Base-by-base conservation (phyloP, 2,888 invertebrate species). In the Caenorhabditis zanzibari region DNA sequence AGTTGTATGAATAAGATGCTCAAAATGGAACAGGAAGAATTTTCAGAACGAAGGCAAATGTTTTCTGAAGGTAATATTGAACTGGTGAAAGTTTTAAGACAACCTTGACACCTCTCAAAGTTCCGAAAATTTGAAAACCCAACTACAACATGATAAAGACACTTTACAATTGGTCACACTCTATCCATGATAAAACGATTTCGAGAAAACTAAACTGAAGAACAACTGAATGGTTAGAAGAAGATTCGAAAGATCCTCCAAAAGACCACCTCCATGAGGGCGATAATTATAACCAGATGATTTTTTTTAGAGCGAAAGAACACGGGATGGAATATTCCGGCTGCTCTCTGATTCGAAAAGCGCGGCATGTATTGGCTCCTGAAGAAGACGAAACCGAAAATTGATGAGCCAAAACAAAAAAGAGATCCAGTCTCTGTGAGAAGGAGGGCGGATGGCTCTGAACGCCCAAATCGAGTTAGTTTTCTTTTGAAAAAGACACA, bases 401-500 rank as follows among this genome's bases (percentile, higher is more conserved):
- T 71, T 71, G 79, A 79, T 79, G 79, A 79, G 79, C 64, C 79
- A 71, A 63, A 72, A 72, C 79, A 71, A 79, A 79, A 71, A 22
- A 26, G 52, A 77, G 54, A 49, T n/a, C 35, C 47, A 52, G 28
- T 32, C 7, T 38, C 59, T 35, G 61, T 14, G 32, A n/a, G 22
- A 28, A 52, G 44, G 47, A 28, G 56, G 12, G 44, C 19, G 24
- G 22, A 38, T n/a, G 54, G 68, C 35, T 61, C 63, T 61, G 79
- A 79, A 79, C 79, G 79, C 47, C 79, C 64, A 79, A 79, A 79
- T 79, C 79, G 79, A 79, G 79, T 79, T 79, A 79, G 79, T 79
- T 69, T 79, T 64, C 47, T 64, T 69, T 54, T 71, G 32, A 75
- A 47, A 32, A 66, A 56, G 47, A 69, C 69, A 69, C 69, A 71